A percentile compares a stretch with the other conserved stretches of the same genome.
phyloP scores from a whole-genome alignment of 2,888 invertebrate species.

The Eupithecia dodoneata region DNA sequence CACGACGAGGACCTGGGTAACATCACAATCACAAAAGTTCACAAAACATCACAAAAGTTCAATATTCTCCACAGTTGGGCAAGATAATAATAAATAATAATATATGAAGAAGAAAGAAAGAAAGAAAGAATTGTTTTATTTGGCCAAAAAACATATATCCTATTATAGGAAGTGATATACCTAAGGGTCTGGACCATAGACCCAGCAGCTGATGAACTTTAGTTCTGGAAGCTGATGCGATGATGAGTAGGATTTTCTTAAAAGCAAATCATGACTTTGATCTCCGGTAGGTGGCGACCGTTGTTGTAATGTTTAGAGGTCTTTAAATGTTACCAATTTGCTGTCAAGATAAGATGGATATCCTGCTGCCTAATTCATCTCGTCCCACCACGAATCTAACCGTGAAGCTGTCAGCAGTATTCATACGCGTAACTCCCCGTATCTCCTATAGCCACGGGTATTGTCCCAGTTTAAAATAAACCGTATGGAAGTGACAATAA shows the following conservation, averaged over 20 bases:
- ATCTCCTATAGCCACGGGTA: not conserved
- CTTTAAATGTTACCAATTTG: not conserved
- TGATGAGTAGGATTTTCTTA: not conserved
- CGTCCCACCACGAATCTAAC: not conserved
- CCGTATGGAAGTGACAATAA: not conserved
- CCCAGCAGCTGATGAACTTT: not conserved
- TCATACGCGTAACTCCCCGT: not conserved
- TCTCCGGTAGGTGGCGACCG: too few species aligned
- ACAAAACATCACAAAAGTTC: too few species aligned
- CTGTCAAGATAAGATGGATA: not conserved
- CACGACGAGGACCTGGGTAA: constrained; percentile 66
- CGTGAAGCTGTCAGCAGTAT: not conserved
- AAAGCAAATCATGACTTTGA: not conserved
- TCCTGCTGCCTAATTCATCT: not conserved
- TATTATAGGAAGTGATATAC: not conserved
- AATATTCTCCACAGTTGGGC: not conserved
- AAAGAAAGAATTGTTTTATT: too few species aligned
- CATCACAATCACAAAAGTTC: too few species aligned
- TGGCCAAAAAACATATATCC: too few species aligned
- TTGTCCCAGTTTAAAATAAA: not conserved
- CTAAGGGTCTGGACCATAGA: not conserved
- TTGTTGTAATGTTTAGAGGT: too few species aligned
- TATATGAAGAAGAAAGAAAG: too few species aligned
- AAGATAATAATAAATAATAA: not conserved
- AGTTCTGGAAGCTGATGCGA: not conserved